phyloP scores from a whole-genome alignment of 2,888 invertebrate genomes.

The Empis livida region DNA sequence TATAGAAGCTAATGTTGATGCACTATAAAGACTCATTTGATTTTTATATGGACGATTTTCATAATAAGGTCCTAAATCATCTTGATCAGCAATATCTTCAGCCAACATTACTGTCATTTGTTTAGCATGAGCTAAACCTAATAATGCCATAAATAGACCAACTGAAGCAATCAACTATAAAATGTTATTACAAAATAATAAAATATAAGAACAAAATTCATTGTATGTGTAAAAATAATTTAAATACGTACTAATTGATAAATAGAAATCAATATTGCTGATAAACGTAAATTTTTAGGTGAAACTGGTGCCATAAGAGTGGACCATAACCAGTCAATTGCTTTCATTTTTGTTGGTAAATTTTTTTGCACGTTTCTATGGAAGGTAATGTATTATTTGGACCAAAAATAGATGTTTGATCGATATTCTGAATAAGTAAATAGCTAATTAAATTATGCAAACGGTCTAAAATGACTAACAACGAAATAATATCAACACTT shows the following conservation, averaged over 20 bases:
- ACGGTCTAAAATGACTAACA: too few relatives aligned
- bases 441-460: too few relatives aligned
- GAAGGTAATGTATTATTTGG: too few relatives aligned
- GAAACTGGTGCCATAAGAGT: conserved; percentile 26
- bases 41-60: conserved; percentile 29
- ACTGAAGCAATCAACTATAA: conserved; percentile 31
- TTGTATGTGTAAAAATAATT: not conserved
- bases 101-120: conserved; percentile 32
- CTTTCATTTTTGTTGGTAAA: not conserved
- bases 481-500: too few relatives aligned
- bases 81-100: conserved; percentile 33
- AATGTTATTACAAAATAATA: not conserved
- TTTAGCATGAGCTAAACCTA: conserved; percentile 33
- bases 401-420: too few relatives aligned
- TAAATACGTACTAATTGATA: conserved; percentile 31
- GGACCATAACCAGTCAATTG: not conserved
- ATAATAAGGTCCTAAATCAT: conserved; percentile 29
- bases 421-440: too few relatives aligned
- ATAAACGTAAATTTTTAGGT: conserved; percentile 31
- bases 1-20: conserved; percentile 26
- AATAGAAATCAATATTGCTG: conserved; percentile 31
- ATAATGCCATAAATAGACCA: conserved; percentile 28
- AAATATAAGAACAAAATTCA: not conserved
- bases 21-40: conserved; percentile 26
- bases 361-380: not conserved